Conservation (phyloP, 2,113 vertebrate genomes). For the Indicator maculatus region DNA sequence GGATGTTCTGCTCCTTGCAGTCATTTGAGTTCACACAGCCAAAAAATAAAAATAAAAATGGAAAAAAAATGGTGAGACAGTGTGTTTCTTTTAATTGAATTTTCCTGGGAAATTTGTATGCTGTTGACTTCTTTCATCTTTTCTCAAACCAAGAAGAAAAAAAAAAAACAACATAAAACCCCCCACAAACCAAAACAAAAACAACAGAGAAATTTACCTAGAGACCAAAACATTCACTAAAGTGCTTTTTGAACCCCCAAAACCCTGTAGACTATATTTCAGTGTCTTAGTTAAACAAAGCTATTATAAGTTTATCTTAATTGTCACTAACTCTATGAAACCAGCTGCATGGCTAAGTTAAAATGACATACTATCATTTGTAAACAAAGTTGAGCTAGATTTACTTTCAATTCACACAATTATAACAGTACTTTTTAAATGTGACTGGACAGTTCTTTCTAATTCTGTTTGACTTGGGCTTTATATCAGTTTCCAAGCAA, state of each 20-base stretch:
- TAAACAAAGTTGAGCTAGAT: neutral
- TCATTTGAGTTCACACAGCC: neutral
- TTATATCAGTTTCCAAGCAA: constrained; percentile 31
- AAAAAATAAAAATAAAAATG: neutral
- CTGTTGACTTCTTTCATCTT: neutral
- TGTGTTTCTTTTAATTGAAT: neutral
- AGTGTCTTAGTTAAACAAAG: neutral
- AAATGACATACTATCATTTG: neutral
- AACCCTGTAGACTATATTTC: neutral
- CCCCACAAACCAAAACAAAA: neutral
- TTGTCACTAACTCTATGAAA: neutral
- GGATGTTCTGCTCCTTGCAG: neutral
- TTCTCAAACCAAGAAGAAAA: neutral
- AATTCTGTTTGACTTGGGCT: neutral
- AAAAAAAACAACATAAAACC: neutral
- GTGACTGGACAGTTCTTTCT: neutral
- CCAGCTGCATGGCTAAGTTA: neutral
- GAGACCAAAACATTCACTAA: neutral
- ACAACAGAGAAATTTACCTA: neutral
- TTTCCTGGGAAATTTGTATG: neutral
- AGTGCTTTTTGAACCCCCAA: neutral
- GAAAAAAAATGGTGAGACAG: neutral
- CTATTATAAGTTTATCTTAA: neutral
- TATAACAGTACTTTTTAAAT: neutral
- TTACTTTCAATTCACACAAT: neutral